Evolutionary conservation across 92 coral and sea anemone species (phyloP), one percentile per base, ranked within the genome.

Genomic region (Parazoanthus atlanticus): DNA sequence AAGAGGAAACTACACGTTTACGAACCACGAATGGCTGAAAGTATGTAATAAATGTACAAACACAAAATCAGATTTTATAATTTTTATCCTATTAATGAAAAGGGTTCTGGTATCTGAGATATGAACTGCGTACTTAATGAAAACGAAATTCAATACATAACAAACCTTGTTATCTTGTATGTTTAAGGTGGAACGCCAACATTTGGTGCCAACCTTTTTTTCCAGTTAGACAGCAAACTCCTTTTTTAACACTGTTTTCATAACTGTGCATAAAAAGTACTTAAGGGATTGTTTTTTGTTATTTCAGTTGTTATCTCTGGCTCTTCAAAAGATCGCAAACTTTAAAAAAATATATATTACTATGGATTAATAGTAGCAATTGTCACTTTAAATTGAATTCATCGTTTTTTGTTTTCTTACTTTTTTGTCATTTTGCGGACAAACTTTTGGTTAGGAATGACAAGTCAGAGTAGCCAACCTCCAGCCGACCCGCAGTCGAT

Each of bases 401-500:
- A 66, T 70, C 76, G 16, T 15, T 73, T 40, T 78, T 34, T 65
- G 10, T 40, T 1, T 33, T 30, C 19, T 46, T 30, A 30, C 36
- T 23, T 77, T 85, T 76, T 49, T 84, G 54, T 74, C 85, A 81
- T 82, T 58, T 87, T 90, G 80, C 49, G 66, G 38, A 74, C 78
- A 86, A 75, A 70, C 90, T 90, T 8, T 79, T 95, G 91, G 88
- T 77, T 91, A 95, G 98, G 98, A 74, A 16, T 81, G 36, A 23
- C 98, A 58, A 76, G 89, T 56, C 92, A 86, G 54, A 33, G 90
- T 74, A 92, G 91, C 83, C 98, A 93, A 71, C 91, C 95, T 32
- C 79, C 94, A 28, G 89, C 94, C 46, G 98, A 97, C 79, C 93
- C 96, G 13, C 97, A 94, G 89, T 97, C 99, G 49, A 97, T 97